These are phyloP conservation scores for Morpho helenor DNA, from an alignment of 2,888 invertebrate genomes.

Conservation along the genomic window DNA sequence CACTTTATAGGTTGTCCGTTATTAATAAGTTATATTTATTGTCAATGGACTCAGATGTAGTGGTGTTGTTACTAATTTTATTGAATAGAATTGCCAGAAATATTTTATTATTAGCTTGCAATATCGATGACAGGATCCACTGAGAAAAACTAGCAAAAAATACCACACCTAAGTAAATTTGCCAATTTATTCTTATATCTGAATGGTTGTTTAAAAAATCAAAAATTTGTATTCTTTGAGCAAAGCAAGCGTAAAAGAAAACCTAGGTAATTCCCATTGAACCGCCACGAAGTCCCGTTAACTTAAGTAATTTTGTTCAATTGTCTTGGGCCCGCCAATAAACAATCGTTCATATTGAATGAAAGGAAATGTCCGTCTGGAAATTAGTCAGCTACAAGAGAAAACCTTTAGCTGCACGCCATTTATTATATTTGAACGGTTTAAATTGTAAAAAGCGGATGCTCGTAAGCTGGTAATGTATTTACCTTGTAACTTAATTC, in stretches of 20 bases:
- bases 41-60: no score
- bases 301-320: constrained; percentile 66
- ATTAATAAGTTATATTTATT: no score
- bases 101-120: no score
- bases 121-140: no score
- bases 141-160: no score
- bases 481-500: constrained; percentile 55
- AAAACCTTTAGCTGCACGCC: constrained; percentile 68
- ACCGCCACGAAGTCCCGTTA: constrained; percentile 52
- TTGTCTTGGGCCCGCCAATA: constrained; percentile 70
- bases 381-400: constrained; percentile 75
- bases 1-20: no score
- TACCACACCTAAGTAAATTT: no score
- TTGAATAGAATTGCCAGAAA: no score
- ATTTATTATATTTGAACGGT: constrained; percentile 71
- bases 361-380: constrained; percentile 75
- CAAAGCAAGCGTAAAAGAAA: constrained; percentile 24
- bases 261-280: constrained; percentile 29
- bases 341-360: constrained; percentile 78
- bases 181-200: no score
- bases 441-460: constrained; percentile 52
- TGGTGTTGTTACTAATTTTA: no score
- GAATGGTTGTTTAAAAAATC: background rate
- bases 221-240: background rate
- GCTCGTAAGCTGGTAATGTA: constrained; percentile 50